Evolutionary conservation across 2,113 vertebrate species (phyloP).

Genomic region (Daubentonia madagascariensis): DNA sequence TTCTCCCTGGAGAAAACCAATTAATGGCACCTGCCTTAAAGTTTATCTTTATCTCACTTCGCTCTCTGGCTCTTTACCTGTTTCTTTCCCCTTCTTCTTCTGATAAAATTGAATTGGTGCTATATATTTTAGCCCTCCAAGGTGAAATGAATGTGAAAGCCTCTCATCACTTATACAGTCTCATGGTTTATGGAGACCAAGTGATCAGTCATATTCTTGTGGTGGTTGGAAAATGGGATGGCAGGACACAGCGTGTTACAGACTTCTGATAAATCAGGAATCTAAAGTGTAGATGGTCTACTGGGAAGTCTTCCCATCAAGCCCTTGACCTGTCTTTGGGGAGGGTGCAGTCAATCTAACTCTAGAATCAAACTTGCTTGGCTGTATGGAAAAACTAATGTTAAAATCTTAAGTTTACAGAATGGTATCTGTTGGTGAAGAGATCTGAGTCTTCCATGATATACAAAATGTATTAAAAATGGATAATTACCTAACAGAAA

Average conservation of each 20-base stretch:
- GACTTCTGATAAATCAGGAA: not conserved
- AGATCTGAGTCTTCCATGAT: not conserved
- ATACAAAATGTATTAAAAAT: not conserved
- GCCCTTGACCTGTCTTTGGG: not conserved
- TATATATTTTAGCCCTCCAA: not conserved
- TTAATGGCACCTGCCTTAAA: not conserved
- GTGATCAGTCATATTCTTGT: not conserved
- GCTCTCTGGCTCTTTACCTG: not conserved
- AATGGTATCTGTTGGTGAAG: not conserved
- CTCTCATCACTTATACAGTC: not conserved
- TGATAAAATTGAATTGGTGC: not conserved
- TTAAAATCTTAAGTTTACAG: not conserved
- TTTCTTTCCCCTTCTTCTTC: not conserved
- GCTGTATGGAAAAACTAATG: not conserved
- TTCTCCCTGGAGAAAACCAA: not conserved
- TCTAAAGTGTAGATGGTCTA: not conserved
- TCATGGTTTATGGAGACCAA: not conserved
- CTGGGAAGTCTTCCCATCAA: not conserved
- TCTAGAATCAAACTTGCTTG: not conserved
- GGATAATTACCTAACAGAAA: not conserved
- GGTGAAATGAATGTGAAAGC: not conserved
- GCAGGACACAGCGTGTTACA: not conserved
- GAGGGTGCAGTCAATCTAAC: not conserved
- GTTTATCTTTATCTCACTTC: not conserved
- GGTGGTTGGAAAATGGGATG: not conserved